Percentiles rank a stretch among this genome's conserved stretches.
Evolutionary conservation across 2,888 invertebrate genomes (phyloP).

Genomic region (Auanema freiburgensis): DNA sequence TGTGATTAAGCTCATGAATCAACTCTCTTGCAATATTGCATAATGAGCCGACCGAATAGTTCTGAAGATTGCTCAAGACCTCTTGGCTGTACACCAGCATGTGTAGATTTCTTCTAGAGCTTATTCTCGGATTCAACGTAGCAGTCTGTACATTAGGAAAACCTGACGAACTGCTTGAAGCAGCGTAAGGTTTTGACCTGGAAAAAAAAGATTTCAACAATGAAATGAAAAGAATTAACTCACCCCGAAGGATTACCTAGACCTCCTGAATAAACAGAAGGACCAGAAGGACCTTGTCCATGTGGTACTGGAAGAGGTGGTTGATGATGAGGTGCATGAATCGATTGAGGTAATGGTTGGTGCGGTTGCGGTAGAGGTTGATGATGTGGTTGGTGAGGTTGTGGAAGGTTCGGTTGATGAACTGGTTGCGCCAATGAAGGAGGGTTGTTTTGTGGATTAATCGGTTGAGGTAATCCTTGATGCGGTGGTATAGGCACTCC

Average conservation of each 20-base stretch:
- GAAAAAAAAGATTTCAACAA: not conserved
- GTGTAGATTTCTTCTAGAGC: not conserved
- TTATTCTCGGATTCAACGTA: too few species aligned
- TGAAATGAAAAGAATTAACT: not conserved
- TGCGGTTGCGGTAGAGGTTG: not conserved
- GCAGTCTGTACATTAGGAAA: not conserved
- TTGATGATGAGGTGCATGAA: constrained; percentile 7
- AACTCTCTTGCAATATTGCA: constrained; percentile 37
- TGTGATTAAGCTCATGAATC: constrained; percentile 32
- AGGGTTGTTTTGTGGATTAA: too few species aligned
- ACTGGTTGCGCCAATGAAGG: too few species aligned
- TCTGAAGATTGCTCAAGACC: constrained; percentile 27
- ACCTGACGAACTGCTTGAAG: not conserved
- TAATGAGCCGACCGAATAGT: constrained; percentile 27
- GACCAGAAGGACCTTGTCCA: not conserved
- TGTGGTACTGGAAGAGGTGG: not conserved
- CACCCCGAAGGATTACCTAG: too few species aligned
- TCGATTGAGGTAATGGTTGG: not conserved
- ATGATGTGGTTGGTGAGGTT: not conserved
- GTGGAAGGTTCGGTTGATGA: not conserved
- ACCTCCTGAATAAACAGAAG: too few species aligned
- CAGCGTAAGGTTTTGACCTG: not conserved
- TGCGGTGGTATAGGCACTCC: too few species aligned
- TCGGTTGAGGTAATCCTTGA: too few species aligned
- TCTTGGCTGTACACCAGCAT: constrained; percentile 20